phyloP scores from a whole-genome alignment of 2,797 vertebrate genomes.

The Falco naumanni region DNA sequence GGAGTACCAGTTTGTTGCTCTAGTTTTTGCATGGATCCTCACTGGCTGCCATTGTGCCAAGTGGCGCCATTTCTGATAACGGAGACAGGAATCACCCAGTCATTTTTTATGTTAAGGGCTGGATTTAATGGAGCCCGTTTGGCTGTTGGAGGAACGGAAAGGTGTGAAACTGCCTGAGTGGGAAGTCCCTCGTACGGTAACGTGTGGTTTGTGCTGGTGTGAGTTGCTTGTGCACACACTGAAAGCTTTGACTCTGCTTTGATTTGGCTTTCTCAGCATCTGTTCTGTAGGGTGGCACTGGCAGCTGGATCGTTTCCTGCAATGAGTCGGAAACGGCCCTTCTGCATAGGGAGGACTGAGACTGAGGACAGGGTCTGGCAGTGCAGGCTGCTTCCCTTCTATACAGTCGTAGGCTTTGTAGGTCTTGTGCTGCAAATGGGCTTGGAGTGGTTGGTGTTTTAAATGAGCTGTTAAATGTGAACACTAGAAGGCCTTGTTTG shows the following conservation, averaged over 20 bases:
- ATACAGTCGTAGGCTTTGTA: not conserved
- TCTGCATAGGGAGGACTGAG: not conserved
- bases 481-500: conserved; percentile 8
- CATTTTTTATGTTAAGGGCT: not conserved
- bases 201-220: not conserved
- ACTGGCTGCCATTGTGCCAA: not conserved
- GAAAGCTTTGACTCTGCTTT: conserved; percentile 26
- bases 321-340: not conserved
- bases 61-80: not conserved
- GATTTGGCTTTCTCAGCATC: not conserved
- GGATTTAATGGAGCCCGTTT: not conserved
- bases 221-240: not conserved
- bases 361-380: not conserved
- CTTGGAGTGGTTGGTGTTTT: not conserved
- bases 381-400: not conserved
- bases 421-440: not conserved
- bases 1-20: not conserved
- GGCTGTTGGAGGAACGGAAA: not conserved
- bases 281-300: conserved; percentile 18
- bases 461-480: not conserved
- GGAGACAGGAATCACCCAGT: not conserved
- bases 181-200: not conserved
- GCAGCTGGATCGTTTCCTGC: conserved; percentile 53
- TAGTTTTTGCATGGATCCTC: not conserved
- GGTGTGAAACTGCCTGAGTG: not conserved